Evolutionary conservation across 2,888 invertebrate genomes (phyloP), one percentile per base, ranked within the genome.

Genomic region (Strigamia crassipes): DNA sequence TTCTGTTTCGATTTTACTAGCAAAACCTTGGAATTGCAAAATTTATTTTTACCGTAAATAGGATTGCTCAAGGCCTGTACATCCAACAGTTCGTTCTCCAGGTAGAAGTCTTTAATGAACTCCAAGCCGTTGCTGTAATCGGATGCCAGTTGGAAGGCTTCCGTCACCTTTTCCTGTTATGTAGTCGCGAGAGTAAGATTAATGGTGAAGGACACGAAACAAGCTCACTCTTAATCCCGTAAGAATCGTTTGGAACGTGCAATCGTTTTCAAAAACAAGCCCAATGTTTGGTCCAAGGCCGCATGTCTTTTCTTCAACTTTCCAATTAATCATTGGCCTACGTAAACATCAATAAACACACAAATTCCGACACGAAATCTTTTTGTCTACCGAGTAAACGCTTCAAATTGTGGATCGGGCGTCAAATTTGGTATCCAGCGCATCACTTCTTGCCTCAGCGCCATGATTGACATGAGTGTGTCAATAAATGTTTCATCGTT

Each of bases 301-400:
- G 82, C 93, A 93, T 0, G 93, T 91, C 86, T 93, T 91, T 73
- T 94, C 93, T 85, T 95, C 94, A 86, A 92, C 91, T 85, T 94
- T 93, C 21, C 93, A 93, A 90, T 95, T 94, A 83, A 96, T 93
- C 21, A 93, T 91, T 0, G 96, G 96, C 83, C 93, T 93, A 85
- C n/a, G 78, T 87, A 86, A 80, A 82, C 12, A 82, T 13, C 12
- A 10, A 21, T 78, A 13, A 78, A 78, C 81, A 83, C 12, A 79
- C 77, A 81, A 81, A 12, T 1, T 8, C 46, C 66, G 23, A 34
- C 31, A 21, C 6, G 46, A 12, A 34, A n/a, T 15, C 6, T 51
- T 12, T 13, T 8, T 83, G 84, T 87, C 86, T 87, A 92, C 91
- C 93, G 92, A 3, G 94, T 94, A 85, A 95, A 95, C 81, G 92